phyloP scores from a whole-genome alignment of 2,113 vertebrate genomes.

The Neoarius graeffei region DNA sequence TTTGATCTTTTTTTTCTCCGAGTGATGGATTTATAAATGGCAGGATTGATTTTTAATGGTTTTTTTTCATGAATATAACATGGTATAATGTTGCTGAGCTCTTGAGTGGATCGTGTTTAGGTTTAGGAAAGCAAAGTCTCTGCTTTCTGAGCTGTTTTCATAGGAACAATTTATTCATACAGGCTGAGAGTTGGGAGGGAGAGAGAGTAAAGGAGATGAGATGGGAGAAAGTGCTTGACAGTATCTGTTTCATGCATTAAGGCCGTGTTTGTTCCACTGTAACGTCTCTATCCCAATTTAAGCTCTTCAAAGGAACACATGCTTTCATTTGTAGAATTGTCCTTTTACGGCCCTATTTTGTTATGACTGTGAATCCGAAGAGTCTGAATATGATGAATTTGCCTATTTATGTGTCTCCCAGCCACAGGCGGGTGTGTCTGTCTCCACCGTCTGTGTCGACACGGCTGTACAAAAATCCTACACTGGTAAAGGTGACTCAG shows the following conservation, averaged over 20 bases:
- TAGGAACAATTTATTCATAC: slow-evolving; percentile 36
- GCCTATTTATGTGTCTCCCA: slow-evolving; percentile 31
- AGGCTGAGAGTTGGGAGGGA: slow-evolving; percentile 4
- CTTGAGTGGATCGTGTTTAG: slow-evolving; percentile 1
- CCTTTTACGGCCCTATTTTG: slow-evolving; percentile 27
- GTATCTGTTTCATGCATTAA: slow-evolving; percentile 28
- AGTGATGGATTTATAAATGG: slow-evolving; percentile 39
- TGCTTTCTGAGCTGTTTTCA: slow-evolving; percentile 50
- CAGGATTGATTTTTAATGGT: slow-evolving; percentile 49
- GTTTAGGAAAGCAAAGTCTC: slow-evolving; percentile 30
- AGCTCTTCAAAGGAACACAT: slow-evolving; percentile 30
- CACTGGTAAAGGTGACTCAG: slow-evolving; percentile 23
- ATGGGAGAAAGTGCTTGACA: slow-evolving; percentile 6
- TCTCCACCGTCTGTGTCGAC: slow-evolving; percentile 33
- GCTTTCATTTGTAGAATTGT: slow-evolving; percentile 28
- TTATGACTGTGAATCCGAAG: slow-evolving; percentile 28
- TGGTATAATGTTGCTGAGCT: slow-evolving; percentile 18
- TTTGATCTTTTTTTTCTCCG: slow-evolving; percentile 58
- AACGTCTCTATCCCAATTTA: slow-evolving; percentile 12
- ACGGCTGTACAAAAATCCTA: background rate
- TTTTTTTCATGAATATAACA: slow-evolving; percentile 48
- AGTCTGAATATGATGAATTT: slow-evolving; percentile 29
- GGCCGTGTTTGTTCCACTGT: slow-evolving; percentile 7
- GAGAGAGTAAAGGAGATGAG: background rate
- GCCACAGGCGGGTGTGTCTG: slow-evolving; percentile 26